Evolutionary conservation across 2,888 invertebrate species (phyloP).

Genomic region (Lissonota sp.): DNA sequence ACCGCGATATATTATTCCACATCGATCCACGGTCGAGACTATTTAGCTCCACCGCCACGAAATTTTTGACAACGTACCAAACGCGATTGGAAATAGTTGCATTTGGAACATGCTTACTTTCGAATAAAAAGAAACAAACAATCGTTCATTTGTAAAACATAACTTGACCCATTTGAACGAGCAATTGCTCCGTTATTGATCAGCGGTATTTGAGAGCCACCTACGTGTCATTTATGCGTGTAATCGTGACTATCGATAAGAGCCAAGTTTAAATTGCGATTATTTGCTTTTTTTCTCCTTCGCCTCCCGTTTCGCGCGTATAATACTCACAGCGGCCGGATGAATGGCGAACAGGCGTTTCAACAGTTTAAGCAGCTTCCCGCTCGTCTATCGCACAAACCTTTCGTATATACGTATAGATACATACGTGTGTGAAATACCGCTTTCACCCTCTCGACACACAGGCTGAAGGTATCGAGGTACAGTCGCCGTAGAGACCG

Average conservation of each 20-base stretch:
- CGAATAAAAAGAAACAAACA: background rate
- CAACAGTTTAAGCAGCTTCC: conserved; percentile 44
- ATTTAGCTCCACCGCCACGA: no score
- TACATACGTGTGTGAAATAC: background rate
- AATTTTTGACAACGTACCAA: no score
- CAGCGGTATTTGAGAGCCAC: no score
- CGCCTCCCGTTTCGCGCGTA: background rate
- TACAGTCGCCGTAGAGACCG: background rate
- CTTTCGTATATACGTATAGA: background rate
- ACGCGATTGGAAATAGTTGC: no score
- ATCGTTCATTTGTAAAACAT: no score
- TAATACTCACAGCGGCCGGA: background rate
- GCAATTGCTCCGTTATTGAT: no score
- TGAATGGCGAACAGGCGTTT: conserved; percentile 25
- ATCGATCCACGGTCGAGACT: no score
- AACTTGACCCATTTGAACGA: no score
- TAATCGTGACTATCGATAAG: background rate
- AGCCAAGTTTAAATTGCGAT: background rate
- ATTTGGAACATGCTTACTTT: background rate
- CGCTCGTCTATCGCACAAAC: background rate
- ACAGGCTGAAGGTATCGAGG: conserved; percentile 16
- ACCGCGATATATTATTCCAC: no score
- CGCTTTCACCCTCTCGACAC: background rate
- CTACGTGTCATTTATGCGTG: no score
- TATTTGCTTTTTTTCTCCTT: background rate